Base-by-base conservation (phyloP, 2,113 vertebrate genomes). In the Nibea coibor region DNA sequence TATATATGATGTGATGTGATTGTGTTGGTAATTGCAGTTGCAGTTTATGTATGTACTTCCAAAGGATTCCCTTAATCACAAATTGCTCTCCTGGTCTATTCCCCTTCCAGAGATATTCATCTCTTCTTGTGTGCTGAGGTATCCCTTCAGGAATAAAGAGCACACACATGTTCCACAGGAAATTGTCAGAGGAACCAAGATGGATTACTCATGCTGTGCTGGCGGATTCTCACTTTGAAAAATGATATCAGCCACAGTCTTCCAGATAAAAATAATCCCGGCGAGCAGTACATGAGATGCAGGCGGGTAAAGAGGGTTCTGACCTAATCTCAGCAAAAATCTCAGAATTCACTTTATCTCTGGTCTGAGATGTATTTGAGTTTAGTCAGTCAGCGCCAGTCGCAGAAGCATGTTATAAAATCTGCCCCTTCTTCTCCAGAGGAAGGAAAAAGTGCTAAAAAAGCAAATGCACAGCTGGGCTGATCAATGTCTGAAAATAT, bases 191-290 rank as follows among this genome's bases (percentile, higher is more conserved):
- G 91, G 92, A 93, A 93, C 92, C 89, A 94, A 95, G 95, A 95
- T 95, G 93, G 94, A 96, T 95, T 93, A 94, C 94, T 89, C 82
- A 65, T 94, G 93, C 94, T 95, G 93, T 51, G 89, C 93, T 90
- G 88, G 93, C 88, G 47, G 82, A 95, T 93, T 94, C 92, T 89
- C 89, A 87, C 92, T 94, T 94, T 95, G 94, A 96, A 93, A 95
- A 94, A 95, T 93, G 90, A 94, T 93, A 93, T 93, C 92, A 89
- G 88, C 91, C 82, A 78, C 81, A 75, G 90, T 93, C 87, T 86
- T 75, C 4, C 75, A 89, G 93, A 95, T 95, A 95, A 95, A 94
- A 93, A 94, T 94, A 94, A 95, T 95, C 92, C 93, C 75, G 5
- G 75, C 5, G 57, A 89, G 87, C 78, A 75, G 75, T 53, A 90